phyloP scores from a whole-genome alignment of 1,140 invertebrate species.

The Danaus plexippus region DNA sequence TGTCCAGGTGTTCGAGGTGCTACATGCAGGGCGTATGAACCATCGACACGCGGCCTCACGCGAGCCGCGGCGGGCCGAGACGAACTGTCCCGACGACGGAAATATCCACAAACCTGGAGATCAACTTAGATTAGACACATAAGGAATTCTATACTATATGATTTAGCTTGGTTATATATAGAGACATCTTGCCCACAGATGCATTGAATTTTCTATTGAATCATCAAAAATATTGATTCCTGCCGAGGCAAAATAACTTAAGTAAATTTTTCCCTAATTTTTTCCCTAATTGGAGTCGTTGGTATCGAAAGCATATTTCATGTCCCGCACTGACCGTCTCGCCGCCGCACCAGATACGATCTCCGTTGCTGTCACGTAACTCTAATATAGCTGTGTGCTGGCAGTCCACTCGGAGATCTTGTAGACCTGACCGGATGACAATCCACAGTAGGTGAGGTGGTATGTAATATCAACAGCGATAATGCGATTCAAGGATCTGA shows the following conservation, averaged over 20 bases:
- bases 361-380: conserved; percentile 45
- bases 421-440: conserved; percentile 49
- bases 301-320: conserved; percentile 1
- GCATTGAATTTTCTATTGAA: no score
- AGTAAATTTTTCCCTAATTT: no score
- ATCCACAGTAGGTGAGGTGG: not conserved
- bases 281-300: no score
- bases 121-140: no score
- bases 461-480: conserved; percentile 52
- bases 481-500: not conserved
- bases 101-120: conserved; percentile 29
- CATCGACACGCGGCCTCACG: conserved; percentile 74
- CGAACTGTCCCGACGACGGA: conserved; percentile 58
- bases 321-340: conserved; percentile 36
- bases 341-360: conserved; percentile 57
- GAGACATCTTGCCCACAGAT: no score
- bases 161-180: no score
- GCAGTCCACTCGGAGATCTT: conserved; percentile 70
- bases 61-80: conserved; percentile 71
- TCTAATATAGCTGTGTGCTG: conserved; percentile 60
- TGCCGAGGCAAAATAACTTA: no score
- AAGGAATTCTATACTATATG: no score
- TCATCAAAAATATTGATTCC: no score
- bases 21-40: conserved; percentile 74
- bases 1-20: conserved; percentile 74